Evolutionary conservation across 2,113 vertebrate genomes (phyloP).

Genomic region (Psophia crepitans): DNA sequence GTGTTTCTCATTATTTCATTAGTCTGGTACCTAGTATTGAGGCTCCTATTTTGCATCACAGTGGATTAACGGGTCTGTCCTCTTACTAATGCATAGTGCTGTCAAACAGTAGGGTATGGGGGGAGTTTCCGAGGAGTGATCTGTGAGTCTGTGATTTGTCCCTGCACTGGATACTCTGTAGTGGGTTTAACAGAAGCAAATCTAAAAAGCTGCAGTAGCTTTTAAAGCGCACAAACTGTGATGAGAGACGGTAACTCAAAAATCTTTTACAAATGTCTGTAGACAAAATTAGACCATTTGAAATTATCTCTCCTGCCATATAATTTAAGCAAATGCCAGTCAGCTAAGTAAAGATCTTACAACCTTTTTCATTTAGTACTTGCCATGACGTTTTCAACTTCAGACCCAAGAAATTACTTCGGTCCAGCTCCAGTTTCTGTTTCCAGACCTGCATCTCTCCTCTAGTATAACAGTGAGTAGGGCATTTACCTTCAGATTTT

Average conservation of each 20-base stretch:
- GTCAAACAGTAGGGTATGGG: neutral
- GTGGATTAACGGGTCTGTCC: neutral
- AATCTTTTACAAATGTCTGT: neutral
- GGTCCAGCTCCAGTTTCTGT: neutral
- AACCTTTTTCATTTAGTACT: neutral
- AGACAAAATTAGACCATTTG: neutral
- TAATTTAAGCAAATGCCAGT: neutral
- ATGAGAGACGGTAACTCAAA: neutral
- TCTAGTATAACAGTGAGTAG: neutral
- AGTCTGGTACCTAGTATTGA: neutral
- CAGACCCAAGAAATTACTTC: neutral
- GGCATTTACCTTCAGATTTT: neutral
- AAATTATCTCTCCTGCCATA: neutral
- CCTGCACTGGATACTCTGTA: neutral
- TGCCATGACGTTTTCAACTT: neutral
- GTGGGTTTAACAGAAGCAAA: neutral
- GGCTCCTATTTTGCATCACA: neutral
- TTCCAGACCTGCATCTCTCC: neutral
- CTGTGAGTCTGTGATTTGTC: neutral
- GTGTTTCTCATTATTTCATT: conserved; percentile 2
- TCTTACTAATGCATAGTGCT: neutral
- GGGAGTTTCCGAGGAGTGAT: neutral
- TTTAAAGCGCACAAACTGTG: neutral
- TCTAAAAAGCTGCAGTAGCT: neutral
- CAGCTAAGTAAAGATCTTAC: neutral